Evolutionary conservation across 1,140 invertebrate species (phyloP).

Genomic region (Idris sp.): DNA sequence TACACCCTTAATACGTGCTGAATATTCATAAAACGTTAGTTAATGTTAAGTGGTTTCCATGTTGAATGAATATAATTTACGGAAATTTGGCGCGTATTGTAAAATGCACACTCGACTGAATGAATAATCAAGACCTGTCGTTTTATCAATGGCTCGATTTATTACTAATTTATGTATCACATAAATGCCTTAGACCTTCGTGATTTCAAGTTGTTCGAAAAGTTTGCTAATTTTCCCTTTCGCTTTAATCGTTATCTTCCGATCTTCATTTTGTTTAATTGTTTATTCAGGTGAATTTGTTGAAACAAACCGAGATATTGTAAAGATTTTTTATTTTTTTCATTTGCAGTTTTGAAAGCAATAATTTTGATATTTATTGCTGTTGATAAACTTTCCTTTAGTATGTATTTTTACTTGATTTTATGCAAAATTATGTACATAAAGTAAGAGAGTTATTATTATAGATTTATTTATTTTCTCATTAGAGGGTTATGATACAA

Average conservation of each 20-base stretch:
- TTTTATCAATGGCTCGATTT: slow-evolving; percentile 44
- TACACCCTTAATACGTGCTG: slow-evolving; percentile 5
- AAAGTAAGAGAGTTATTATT: no score
- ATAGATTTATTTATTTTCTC: no score
- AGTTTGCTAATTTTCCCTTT: slow-evolving; percentile 7
- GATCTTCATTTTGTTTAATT: slow-evolving; percentile 10
- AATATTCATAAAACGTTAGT: slow-evolving; percentile 38
- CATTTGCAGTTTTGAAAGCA: no score
- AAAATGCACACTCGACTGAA: slow-evolving; percentile 9
- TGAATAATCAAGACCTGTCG: slow-evolving; percentile 12
- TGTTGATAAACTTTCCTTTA: no score
- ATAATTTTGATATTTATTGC: no score
- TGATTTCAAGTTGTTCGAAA: slow-evolving; percentile 23
- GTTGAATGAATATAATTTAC: slow-evolving; percentile 41
- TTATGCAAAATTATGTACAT: no score
- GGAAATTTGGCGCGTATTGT: slow-evolving; percentile 28
- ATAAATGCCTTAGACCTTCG: slow-evolving; percentile 41
- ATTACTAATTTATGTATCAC: slow-evolving; percentile 53
- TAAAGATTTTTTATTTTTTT: no score
- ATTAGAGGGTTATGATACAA: no score
- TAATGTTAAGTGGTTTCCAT: slow-evolving; percentile 26
- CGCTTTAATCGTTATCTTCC: background rate
- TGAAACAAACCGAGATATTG: no score
- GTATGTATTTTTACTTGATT: no score
- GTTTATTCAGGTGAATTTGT: no score